A percentile compares a stretch with the other conserved stretches of the same genome.
phyloP scores from a whole-genome alignment of 1,140 invertebrate genomes.

The Listronotus oregonensis region DNA sequence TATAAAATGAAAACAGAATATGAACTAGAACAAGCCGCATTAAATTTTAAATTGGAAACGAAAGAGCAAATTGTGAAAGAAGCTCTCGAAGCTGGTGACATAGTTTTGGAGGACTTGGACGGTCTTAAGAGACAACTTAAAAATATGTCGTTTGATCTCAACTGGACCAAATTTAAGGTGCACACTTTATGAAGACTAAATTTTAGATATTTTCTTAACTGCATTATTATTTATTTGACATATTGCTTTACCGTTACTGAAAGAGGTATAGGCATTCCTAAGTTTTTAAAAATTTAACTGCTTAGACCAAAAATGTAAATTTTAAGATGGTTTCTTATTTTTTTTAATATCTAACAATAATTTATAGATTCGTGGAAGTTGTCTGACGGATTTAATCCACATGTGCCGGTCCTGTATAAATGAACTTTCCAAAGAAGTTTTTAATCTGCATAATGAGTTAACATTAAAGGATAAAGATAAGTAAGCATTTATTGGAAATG shows the following conservation, averaged over 20 bases:
- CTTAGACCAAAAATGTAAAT: too few relatives aligned
- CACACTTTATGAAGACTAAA: too few relatives aligned
- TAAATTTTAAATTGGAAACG: conserved; percentile 16
- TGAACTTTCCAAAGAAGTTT: conserved; percentile 37
- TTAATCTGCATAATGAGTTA: conserved; percentile 20
- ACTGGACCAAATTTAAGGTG: conserved; percentile 36
- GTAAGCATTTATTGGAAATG: conserved; percentile 19
- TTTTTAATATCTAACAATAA: too few relatives aligned
- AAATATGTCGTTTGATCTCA: conserved; percentile 19
- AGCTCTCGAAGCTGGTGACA: conserved; percentile 12
- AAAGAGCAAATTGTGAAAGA: conserved; percentile 30
- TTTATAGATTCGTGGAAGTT: neutral
- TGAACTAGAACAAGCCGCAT: conserved; percentile 26
- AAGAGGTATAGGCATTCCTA: too few relatives aligned
- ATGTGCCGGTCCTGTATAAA: conserved; percentile 39
- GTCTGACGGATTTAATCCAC: conserved; percentile 38
- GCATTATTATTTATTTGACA: too few relatives aligned
- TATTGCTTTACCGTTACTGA: too few relatives aligned
- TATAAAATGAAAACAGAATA: conserved; percentile 29
- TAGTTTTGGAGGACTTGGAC: conserved; percentile 31
- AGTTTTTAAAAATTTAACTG: too few relatives aligned
- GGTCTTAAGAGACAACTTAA: conserved; percentile 28
- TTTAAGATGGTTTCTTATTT: too few relatives aligned
- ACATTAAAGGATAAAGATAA: conserved; percentile 35
- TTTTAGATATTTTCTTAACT: too few relatives aligned